These are phyloP conservation scores for Dissostichus mawsoni DNA, from an alignment of 2,113 vertebrate genomes.

Conservation along the genomic window DNA sequence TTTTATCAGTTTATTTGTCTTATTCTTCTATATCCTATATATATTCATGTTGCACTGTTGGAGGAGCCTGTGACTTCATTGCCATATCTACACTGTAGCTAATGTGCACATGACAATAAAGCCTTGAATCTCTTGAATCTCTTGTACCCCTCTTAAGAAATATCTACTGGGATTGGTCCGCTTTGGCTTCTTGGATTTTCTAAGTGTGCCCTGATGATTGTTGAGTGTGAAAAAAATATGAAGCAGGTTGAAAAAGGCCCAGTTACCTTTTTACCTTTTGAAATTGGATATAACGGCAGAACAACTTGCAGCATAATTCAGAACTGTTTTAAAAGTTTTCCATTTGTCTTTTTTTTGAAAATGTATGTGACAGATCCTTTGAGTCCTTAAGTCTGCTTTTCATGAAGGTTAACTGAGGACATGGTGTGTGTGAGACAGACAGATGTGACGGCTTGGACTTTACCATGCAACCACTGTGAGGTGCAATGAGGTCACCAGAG, in stretches of 20 bases:
- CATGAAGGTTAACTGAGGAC: slow-evolving; percentile 60
- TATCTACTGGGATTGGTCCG: neutral
- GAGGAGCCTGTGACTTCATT: too few species aligned
- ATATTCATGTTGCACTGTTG: too few species aligned
- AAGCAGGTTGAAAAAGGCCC: neutral
- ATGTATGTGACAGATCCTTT: neutral
- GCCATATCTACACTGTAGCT: too few species aligned
- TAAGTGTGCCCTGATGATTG: neutral
- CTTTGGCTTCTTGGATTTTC: neutral
- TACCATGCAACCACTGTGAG: slow-evolving; percentile 25
- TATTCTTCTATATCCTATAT: too few species aligned
- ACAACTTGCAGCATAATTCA: neutral
- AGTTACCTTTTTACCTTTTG: neutral
- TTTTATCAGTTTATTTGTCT: too few species aligned
- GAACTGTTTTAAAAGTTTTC: neutral
- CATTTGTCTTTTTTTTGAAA: neutral
- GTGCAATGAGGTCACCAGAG: slow-evolving; percentile 45
- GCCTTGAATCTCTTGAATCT: too few species aligned
- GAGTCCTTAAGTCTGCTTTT: slow-evolving; percentile 9
- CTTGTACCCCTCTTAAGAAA: too few species aligned
- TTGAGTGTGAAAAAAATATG: neutral
- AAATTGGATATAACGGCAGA: neutral
- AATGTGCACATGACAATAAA: too few species aligned
- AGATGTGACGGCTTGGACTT: slow-evolving; percentile 20
- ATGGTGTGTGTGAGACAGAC: slow-evolving; percentile 24